Base-by-base conservation (phyloP, 1,140 invertebrate genomes). In the Chironomus striatipennis region DNA sequence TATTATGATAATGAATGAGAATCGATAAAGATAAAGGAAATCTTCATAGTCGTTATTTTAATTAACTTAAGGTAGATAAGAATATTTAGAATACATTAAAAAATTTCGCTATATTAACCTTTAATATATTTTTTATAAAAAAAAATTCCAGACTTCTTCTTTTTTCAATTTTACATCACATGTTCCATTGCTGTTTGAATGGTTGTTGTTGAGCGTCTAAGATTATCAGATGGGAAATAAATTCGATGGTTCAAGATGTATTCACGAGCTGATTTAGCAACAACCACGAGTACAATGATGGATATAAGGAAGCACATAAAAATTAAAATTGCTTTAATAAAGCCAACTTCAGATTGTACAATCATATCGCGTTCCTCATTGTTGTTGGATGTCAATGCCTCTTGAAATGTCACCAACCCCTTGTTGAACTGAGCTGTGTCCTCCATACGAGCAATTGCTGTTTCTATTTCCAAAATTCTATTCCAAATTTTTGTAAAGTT, bases 141-240 rank as follows among this genome's bases (percentile, higher is more conserved):
- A 2, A 12, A 47, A 47, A 47, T 47, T 15, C 8, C 43, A 12
- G 9, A 43, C 43, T 57, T n/a, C 47, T 15, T 57, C 12, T 57
- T 57, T 5, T 15, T 70, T 7, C 7, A 67, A 12, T 3, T 67
- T 18, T 21, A 70, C 65, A 70, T 70, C 9, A 20, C 65, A 8
- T 70, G n/a, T 10, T 70, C 65, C 65, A 70, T 70, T 70, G 65
- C 18, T 20, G 65, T 70, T 8, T 70, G 17, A 7, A 70, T 70
- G 9, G 65, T 70, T 20, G 65, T 17, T 20, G 65, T 70, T 21
- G 65, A 70, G 0, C 65, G 65, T 70, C 65, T 18, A 18, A 70
- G 18, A 21, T 20, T 70, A 10, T 70, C 18, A 3, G 65, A 70
- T 70, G 65, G 65, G 20, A 20, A 70, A 70, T 70, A 70, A 18